Conservation (phyloP, 2,888 invertebrate genomes). For the Lasiommata megera region DNA sequence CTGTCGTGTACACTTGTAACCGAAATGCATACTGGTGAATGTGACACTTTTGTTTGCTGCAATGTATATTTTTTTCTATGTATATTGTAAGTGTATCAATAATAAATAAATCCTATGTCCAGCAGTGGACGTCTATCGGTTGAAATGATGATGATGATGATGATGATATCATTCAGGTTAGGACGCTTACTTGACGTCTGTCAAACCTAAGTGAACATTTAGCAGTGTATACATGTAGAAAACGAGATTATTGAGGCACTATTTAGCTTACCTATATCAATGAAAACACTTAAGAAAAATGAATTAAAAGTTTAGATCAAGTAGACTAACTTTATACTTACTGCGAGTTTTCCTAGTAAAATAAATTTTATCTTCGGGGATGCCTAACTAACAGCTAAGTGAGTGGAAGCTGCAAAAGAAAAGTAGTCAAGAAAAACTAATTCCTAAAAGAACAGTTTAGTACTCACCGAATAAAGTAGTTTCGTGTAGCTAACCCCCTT, state of each 20-base stretch:
- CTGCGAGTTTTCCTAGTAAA: constrained; percentile 2
- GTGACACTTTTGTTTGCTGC: too few species aligned
- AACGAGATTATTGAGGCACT: background rate
- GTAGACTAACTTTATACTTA: constrained; percentile 2
- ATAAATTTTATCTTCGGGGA: constrained; percentile 7
- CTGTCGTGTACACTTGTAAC: too few species aligned
- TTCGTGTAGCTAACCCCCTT: background rate
- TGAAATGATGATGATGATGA: too few species aligned
- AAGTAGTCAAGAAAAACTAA: constrained; percentile 6
- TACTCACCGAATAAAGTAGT: constrained; percentile 4
- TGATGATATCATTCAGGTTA: too few species aligned
- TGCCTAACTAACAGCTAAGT: constrained; percentile 9
- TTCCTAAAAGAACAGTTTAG: constrained; percentile 7
- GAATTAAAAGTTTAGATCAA: background rate
- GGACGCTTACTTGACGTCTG: too few species aligned
- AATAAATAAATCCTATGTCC: too few species aligned
- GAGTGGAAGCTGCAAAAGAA: constrained; percentile 9
- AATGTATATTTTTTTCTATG: too few species aligned
- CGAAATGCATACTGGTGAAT: too few species aligned
- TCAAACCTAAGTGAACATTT: too few species aligned
- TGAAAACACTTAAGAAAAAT: background rate
- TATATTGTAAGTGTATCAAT: too few species aligned
- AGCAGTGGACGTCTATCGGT: too few species aligned
- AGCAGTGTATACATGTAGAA: background rate
- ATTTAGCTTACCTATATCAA: background rate